These are phyloP conservation scores for Mylabris phalerata DNA, from an alignment of 1,140 invertebrate genomes.

Conservation along the genomic window DNA sequence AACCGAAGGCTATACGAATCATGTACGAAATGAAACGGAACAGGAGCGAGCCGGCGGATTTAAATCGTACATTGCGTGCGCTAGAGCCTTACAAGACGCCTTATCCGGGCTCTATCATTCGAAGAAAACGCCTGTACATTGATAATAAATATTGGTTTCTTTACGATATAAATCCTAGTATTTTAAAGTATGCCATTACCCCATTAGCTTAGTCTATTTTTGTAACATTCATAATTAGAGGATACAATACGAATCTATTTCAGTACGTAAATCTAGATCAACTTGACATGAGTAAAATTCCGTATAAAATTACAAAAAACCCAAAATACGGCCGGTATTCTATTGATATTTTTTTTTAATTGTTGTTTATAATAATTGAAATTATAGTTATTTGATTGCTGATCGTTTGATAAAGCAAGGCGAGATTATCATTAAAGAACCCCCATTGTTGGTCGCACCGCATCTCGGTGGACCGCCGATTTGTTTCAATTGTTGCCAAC, in stretches of 20 bases:
- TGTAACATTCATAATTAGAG: too few relatives aligned
- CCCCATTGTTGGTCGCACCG: not conserved
- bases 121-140: conserved; percentile 26
- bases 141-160: too few relatives aligned
- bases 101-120: conserved; percentile 74
- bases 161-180: too few relatives aligned
- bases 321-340: too few relatives aligned
- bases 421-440: conserved; percentile 5
- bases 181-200: too few relatives aligned
- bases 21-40: conserved; percentile 64
- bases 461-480: not conserved
- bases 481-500: conserved; percentile 9
- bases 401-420: conserved; percentile 5
- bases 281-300: too few relatives aligned
- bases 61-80: conserved; percentile 70
- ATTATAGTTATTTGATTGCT: conserved; percentile 5
- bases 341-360: too few relatives aligned
- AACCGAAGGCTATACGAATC: conserved; percentile 62
- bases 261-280: too few relatives aligned
- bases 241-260: too few relatives aligned
- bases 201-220: too few relatives aligned
- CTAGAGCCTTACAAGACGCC: conserved; percentile 84
- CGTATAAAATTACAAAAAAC: too few relatives aligned
- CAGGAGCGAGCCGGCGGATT: conserved; percentile 86
- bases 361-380: not conserved